Percentiles rank a stretch among this genome's conserved stretches.
Conservation (phyloP, 64 coral and sea anemone genomes). For the Acropora tenuis region DNA sequence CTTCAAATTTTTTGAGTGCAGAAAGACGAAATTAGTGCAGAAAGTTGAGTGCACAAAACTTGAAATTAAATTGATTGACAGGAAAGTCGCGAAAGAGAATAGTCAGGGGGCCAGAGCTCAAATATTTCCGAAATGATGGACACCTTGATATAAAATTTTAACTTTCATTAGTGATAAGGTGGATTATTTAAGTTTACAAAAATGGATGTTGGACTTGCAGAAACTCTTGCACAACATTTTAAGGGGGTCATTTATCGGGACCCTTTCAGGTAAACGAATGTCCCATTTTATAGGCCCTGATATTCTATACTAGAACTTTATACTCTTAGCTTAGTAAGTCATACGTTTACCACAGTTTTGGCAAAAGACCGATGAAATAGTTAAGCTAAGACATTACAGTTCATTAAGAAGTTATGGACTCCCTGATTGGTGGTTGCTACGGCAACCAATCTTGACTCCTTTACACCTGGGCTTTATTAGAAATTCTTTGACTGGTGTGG, state of each 20-base stretch:
- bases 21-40: no score
- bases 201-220: slow-evolving; percentile 3
- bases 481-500: not conserved
- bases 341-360: slow-evolving; percentile 15
- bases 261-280: not conserved
- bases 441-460: slow-evolving; percentile 16
- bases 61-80: no score
- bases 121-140: not conserved
- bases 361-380: slow-evolving; percentile 16
- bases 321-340: slow-evolving; percentile 18
- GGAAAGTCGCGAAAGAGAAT: not conserved
- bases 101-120: slow-evolving; percentile 1
- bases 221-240: slow-evolving; percentile 19
- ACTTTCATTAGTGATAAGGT: not conserved
- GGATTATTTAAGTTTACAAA: not conserved
- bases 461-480: not conserved
- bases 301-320: slow-evolving; percentile 19
- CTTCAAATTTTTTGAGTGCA: no score
- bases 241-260: slow-evolving; percentile 3
- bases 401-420: slow-evolving; percentile 14
- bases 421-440: slow-evolving; percentile 3
- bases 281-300: slow-evolving; percentile 20
- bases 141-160: slow-evolving; percentile 1
- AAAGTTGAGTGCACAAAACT: no score
- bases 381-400: slow-evolving; percentile 15